Evolutionary conservation across 2,797 vertebrate species (phyloP).

Genomic region (Silurus aristotelis): DNA sequence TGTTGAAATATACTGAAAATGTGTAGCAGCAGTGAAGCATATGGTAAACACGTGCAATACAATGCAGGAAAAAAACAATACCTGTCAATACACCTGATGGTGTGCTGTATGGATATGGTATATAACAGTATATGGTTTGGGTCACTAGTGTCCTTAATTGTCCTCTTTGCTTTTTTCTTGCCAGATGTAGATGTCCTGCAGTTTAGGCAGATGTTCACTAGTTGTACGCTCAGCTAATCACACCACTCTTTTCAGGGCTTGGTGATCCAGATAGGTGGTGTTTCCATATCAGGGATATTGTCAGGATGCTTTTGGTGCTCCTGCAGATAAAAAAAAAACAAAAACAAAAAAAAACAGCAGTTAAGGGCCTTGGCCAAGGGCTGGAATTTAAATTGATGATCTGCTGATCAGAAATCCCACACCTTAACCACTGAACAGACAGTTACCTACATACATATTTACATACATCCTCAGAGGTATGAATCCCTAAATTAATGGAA

Average conservation of each 20-base stretch:
- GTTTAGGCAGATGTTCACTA: neutral
- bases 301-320: neutral
- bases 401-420: too few relatives aligned
- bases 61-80: neutral
- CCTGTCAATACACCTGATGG: neutral
- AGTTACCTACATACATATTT: too few relatives aligned
- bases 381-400: too few relatives aligned
- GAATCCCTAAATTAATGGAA: neutral
- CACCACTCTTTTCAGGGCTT: neutral
- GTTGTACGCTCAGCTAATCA: neutral
- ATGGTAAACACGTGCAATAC: neutral
- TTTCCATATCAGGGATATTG: neutral
- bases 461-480: neutral
- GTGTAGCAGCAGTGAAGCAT: too few relatives aligned
- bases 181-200: neutral
- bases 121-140: neutral
- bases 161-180: neutral
- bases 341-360: neutral
- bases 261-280: neutral
- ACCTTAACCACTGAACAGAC: too few relatives aligned
- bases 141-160: neutral
- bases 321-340: neutral
- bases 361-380: too few relatives aligned
- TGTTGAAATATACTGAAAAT: too few relatives aligned
- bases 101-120: neutral